Base-by-base conservation (phyloP, 2,888 invertebrate genomes). In the Netelia melanura region DNA sequence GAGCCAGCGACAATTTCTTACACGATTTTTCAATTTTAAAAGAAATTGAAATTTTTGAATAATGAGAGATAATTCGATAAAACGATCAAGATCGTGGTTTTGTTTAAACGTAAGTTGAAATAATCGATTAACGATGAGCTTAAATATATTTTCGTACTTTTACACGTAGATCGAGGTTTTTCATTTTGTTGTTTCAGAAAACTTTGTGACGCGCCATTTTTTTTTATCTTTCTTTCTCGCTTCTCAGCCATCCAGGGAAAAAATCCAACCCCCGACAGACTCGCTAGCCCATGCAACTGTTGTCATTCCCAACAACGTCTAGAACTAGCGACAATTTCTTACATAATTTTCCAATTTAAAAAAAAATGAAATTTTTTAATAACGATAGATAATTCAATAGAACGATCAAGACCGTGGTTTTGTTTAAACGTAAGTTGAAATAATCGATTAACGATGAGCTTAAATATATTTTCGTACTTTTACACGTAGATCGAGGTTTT, bases 271-370 rank as follows among this genome's bases (percentile, higher is more conserved):
- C 44, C 62, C 9, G 56, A 5, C 43, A 1, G 44, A 48, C 77
- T 67, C 43, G 68, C 68, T 78, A 67, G 48, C 77, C 70, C 43
- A 21, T n/a, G 30, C 21, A 64, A 75, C 52, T 74, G 74, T 48
- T 23, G 30, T 30, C 30, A 38, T 30, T 48, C 62, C 3, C 23
- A n/a, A 43, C 74, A 14, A 61, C 74, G 61, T 38, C 67, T 54
- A 23, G 30, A 30, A 2, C 30, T 38, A 11, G 23, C 44, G 54
- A 14, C 11, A 38, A 58, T 67, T 58, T 52, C 54, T 23, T 54
- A 11, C 11, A 48, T 25, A 23, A 17, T 74, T 62, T 21, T 30
- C 3, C 17, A 5, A 17, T 54, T 14, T 17, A 43, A 48, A 30
- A 10, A 30, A 52, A 9, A 74, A 14, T 2, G 25, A 62, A 74